A percentile compares a stretch with the other conserved stretches of the same genome.
Evolutionary conservation across 2,113 vertebrate species (phyloP).

Genomic region (Podiceps cristatus): DNA sequence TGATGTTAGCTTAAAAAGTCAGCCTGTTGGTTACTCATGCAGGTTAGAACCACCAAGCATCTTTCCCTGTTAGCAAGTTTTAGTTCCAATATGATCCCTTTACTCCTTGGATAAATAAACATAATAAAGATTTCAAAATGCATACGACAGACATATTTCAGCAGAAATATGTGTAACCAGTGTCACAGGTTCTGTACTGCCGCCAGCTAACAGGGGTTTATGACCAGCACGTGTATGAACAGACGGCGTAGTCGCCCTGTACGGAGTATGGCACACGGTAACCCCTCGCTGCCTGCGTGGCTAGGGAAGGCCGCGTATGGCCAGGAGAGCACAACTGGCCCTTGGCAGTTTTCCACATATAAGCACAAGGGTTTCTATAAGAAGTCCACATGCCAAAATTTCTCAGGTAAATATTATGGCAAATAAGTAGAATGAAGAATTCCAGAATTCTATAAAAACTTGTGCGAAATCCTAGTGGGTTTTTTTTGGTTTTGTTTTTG

Average conservation of each 20-base stretch:
- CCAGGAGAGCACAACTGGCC: neutral
- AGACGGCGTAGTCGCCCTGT: neutral
- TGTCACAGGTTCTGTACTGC: neutral
- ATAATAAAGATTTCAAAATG: neutral
- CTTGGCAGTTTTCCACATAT: neutral
- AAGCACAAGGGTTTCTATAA: neutral
- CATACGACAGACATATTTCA: neutral
- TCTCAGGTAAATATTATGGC: neutral
- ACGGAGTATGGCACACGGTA: neutral
- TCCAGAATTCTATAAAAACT: neutral
- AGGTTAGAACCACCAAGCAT: neutral
- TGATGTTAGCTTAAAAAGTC: neutral
- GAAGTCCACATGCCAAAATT: neutral
- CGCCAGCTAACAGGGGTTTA: neutral
- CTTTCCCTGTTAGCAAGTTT: neutral
- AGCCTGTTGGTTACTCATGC: neutral
- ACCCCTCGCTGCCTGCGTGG: accelerated
- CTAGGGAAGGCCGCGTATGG: neutral
- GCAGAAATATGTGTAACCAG: neutral
- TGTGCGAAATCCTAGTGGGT: neutral
- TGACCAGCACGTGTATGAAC: accelerated
- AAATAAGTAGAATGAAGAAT: neutral
- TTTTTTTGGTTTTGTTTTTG: too few relatives aligned
- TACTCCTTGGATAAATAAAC: constrained; percentile 1
- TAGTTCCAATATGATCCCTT: neutral